A percentile compares a stretch with the other conserved stretches of the same genome.
These are phyloP conservation scores for Psilopsiagon aurifrons DNA, from an alignment of 2,113 vertebrate species.

Conservation along the genomic window DNA sequence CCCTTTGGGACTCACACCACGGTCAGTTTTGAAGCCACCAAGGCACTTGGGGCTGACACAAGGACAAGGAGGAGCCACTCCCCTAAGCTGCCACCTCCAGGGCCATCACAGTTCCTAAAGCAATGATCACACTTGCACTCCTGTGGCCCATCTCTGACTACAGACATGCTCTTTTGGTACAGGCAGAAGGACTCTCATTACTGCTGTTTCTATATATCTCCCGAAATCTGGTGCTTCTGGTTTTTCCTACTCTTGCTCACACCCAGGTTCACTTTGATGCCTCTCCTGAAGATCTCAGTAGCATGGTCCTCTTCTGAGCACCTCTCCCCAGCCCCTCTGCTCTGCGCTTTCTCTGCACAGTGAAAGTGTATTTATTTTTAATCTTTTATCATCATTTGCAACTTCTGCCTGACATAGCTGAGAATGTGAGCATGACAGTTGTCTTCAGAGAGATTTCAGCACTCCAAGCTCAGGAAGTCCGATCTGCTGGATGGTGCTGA, in stretches of 20 bases:
- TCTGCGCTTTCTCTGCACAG: background rate
- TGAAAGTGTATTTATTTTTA: background rate
- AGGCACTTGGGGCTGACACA: background rate
- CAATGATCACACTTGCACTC: background rate
- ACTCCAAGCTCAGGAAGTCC: background rate
- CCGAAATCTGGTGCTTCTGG: background rate
- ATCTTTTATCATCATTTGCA: background rate
- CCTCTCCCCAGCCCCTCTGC: background rate
- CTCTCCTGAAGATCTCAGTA: background rate
- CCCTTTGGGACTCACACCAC: background rate
- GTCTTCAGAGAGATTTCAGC: background rate
- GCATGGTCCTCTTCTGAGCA: background rate
- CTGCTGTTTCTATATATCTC: background rate
- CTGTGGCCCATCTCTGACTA: background rate
- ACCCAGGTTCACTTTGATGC: background rate
- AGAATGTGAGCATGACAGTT: background rate
- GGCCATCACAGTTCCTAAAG: background rate
- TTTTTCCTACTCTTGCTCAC: background rate
- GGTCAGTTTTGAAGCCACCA: fast-evolving
- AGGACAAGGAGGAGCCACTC: background rate
- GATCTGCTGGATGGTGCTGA: background rate
- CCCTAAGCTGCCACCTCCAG: background rate
- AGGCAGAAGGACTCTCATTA: background rate
- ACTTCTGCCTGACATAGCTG: background rate
- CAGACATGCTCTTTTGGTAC: background rate